Conservation (phyloP, 2,113 vertebrate species). For the Perca fluviatilis region DNA sequence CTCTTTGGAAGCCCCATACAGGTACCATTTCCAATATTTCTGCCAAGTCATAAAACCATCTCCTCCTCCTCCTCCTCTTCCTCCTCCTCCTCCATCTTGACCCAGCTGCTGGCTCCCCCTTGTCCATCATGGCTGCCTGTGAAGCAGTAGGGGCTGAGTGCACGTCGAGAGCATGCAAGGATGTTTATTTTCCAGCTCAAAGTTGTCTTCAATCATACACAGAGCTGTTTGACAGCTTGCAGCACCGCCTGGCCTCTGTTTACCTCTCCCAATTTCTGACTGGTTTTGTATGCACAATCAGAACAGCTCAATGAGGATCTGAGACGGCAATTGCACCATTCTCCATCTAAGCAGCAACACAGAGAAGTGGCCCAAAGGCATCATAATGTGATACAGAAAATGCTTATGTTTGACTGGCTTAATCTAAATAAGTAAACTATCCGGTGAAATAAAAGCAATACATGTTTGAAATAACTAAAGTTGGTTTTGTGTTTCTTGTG, state of each 20-base stretch:
- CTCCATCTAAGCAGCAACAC: constrained; percentile 11
- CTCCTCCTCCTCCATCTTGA: constrained; percentile 49
- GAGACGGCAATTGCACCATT: constrained; percentile 24
- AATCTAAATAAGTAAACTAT: constrained; percentile 48
- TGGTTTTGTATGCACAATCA: constrained; percentile 82
- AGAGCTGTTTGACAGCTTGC: constrained; percentile 85
- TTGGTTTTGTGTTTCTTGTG: constrained; percentile 7
- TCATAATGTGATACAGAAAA: constrained; percentile 26
- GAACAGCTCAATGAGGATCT: constrained; percentile 64
- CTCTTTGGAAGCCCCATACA: constrained; percentile 21
- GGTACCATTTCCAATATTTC: constrained; percentile 53
- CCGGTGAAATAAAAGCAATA: constrained; percentile 11
- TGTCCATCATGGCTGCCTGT: constrained; percentile 62
- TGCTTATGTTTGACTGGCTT: constrained; percentile 28
- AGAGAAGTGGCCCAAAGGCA: constrained; percentile 22
- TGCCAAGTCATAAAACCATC: constrained; percentile 60
- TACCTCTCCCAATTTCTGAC: constrained; percentile 83
- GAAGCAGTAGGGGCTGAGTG: constrained; percentile 61
- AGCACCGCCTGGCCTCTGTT: constrained; percentile 83
- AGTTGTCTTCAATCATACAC: constrained; percentile 85
- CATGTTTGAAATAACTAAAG: constrained; percentile 18
- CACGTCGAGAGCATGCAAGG: constrained; percentile 67
- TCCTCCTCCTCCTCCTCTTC: constrained; percentile 5
- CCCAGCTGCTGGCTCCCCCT: constrained; percentile 33
- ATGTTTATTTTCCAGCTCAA: constrained; percentile 84